Evolutionary conservation across 2,797 vertebrate species (phyloP).

Genomic region (Arctocebus calabarensis): DNA sequence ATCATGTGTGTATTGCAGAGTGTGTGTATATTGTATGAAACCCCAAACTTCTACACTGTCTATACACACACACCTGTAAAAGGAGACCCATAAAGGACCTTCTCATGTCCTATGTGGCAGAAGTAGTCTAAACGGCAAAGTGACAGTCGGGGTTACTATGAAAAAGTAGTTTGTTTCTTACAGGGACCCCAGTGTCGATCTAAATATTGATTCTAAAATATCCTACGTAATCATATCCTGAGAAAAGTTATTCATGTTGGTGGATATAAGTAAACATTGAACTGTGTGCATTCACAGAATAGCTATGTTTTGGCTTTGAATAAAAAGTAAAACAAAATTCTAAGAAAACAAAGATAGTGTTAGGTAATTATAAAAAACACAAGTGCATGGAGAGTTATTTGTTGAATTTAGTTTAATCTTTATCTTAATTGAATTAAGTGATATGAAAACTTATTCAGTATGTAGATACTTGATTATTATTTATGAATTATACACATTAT

Average conservation of each 20-base stretch:
- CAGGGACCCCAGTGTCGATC: background rate
- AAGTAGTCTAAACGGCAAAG: background rate
- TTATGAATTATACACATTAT: background rate
- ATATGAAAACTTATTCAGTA: background rate
- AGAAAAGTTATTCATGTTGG: background rate
- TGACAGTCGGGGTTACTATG: background rate
- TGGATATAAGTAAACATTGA: background rate
- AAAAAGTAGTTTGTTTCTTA: background rate
- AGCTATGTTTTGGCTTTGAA: background rate
- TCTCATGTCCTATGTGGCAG: background rate
- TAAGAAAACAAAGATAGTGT: background rate
- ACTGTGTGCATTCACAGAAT: background rate
- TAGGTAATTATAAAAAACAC: background rate
- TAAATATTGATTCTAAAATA: background rate
- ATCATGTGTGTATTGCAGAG: background rate
- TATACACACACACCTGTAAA: background rate
- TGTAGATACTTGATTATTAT: background rate
- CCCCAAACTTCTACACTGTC: background rate
- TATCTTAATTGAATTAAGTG: background rate
- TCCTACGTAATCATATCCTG: background rate
- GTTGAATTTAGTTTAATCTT: background rate
- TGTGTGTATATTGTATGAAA: background rate
- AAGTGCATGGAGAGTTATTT: background rate
- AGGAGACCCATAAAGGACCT: background rate
- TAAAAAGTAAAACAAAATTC: slow-evolving; percentile 5